These are phyloP conservation scores for Microtus pennsylvanicus DNA, from an alignment of 2,113 vertebrate species.

Conservation along the genomic window DNA sequence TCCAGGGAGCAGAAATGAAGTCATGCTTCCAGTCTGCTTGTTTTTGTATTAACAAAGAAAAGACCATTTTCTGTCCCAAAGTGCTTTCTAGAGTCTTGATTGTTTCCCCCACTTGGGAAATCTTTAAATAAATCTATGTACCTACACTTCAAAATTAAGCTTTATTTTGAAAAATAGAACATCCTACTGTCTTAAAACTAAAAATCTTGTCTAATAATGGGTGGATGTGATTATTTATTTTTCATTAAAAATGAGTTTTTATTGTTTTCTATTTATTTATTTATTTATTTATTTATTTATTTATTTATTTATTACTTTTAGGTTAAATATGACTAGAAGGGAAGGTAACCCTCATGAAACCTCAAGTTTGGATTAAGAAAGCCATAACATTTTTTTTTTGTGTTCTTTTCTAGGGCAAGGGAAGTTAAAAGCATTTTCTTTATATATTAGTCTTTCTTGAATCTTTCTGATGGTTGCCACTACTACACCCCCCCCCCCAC, in stretches of 20 bases:
- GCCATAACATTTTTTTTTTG: not conserved
- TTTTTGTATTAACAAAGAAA: not conserved
- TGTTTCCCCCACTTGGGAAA: not conserved
- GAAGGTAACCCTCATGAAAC: not conserved
- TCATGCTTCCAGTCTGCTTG: not conserved
- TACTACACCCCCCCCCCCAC: rapidly evolving
- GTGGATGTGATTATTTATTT: not conserved
- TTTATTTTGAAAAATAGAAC: not conserved
- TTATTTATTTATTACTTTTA: not conserved
- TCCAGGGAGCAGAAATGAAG: not conserved
- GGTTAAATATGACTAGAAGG: not conserved
- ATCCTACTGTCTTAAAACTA: not conserved
- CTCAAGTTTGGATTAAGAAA: not conserved
- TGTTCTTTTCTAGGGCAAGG: not conserved
- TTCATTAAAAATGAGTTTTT: not conserved
- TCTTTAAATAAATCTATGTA: not conserved
- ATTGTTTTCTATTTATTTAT: not conserved
- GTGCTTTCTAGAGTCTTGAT: not conserved
- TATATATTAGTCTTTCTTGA: not conserved
- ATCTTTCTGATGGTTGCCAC: not conserved
- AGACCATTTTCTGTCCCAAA: not conserved
- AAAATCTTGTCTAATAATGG: not conserved
- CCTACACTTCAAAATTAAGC: not conserved
- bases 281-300: not conserved
- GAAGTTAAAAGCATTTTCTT: not conserved